These are phyloP conservation scores for Ophioderma brevispina DNA, from an alignment of 35 echinoderm and acorn worm genomes.

Conservation along the genomic window DNA sequence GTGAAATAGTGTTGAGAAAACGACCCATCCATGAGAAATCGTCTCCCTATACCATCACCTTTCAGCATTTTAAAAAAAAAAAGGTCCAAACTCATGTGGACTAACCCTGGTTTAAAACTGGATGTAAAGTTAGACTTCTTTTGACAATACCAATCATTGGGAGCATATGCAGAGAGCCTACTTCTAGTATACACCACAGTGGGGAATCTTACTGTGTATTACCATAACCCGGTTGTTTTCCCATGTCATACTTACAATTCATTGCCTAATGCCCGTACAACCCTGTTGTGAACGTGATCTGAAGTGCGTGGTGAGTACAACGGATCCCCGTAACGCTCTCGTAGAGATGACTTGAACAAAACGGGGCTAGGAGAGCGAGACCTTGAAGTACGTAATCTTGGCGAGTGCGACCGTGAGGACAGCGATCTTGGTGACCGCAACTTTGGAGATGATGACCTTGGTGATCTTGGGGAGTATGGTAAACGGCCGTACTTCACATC, in stretches of 20 bases:
- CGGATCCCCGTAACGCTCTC: constrained; percentile 24
- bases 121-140: too few relatives aligned
- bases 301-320: constrained; percentile 26
- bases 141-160: too few relatives aligned
- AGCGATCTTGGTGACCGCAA: constrained; percentile 18
- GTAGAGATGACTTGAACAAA: constrained; percentile 19
- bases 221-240: too few relatives aligned
- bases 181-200: too few relatives aligned
- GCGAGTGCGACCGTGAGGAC: constrained; percentile 22
- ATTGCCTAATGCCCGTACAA: constrained; percentile 64
- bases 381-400: constrained; percentile 29
- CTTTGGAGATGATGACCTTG: constrained; percentile 46
- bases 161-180: too few relatives aligned
- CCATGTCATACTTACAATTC: not conserved
- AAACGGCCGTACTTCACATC: constrained; percentile 76
- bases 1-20: too few relatives aligned
- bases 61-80: too few relatives aligned
- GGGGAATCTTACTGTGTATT: too few relatives aligned
- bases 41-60: too few relatives aligned
- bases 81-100: too few relatives aligned
- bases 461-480: constrained; percentile 75
- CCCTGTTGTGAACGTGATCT: constrained; percentile 55
- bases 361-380: constrained; percentile 60
- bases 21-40: too few relatives aligned
- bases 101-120: too few relatives aligned